Percentiles rank a stretch among this genome's conserved stretches.
Evolutionary conservation across 37 sponge, comb jelly and placozoan genomes (phyloP).

Genomic region (Spongilla lacustris): DNA sequence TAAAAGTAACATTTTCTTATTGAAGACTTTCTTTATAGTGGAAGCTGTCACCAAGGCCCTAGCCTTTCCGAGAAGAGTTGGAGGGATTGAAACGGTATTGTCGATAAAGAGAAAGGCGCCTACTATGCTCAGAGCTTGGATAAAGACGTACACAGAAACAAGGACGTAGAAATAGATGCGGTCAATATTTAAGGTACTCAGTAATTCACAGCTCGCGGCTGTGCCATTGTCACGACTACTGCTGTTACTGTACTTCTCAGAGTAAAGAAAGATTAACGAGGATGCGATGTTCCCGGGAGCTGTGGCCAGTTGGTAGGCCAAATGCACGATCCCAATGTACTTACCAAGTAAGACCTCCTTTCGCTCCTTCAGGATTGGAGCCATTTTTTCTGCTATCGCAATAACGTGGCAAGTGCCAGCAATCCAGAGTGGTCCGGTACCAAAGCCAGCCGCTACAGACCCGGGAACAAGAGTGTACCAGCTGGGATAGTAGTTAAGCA

Average conservation of each 20-base stretch:
- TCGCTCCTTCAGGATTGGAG: constrained; percentile 9
- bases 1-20: constrained; percentile 25
- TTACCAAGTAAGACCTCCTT: not conserved
- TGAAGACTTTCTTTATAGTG: no score
- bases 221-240: no score
- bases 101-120: not conserved
- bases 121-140: constrained; percentile 13
- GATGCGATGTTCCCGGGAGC: constrained; percentile 41
- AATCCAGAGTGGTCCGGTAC: constrained; percentile 51
- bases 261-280: constrained; percentile 29
- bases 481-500: constrained; percentile 62
- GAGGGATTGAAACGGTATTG: no score
- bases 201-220: no score
- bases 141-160: constrained; percentile 35
- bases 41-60: no score
- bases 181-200: no score
- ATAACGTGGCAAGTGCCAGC: constrained; percentile 32
- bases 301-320: constrained; percentile 3
- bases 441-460: constrained; percentile 44
- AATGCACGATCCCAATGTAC: constrained; percentile 32
- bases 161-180: constrained; percentile 11
- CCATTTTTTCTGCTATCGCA: constrained; percentile 17
- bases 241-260: no score
- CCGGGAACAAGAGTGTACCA: constrained; percentile 75
- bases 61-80: no score